Base-by-base conservation (phyloP, 2,888 invertebrate species). In the Rhogogaster chlorosoma region DNA sequence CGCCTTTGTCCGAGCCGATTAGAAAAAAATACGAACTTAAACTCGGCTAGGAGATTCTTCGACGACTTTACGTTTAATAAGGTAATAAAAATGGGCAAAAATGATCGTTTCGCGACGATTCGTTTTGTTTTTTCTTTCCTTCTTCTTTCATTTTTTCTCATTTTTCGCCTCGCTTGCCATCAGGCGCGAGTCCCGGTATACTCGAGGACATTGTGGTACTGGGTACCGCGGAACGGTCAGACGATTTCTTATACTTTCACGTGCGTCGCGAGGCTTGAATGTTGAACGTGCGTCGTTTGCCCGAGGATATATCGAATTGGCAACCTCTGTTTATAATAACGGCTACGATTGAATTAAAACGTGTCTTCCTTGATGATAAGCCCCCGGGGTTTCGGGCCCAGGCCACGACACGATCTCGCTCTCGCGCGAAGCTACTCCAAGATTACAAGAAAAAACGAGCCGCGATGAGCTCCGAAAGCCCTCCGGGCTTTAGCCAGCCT, bases 261-360 rank as follows among this genome's bases (percentile, higher is more conserved):
- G 61, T 61, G n/a, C n/a, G n/a, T n/a, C n/a, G n/a, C 26, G 61
- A 67, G 67, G 26, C 15, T 67, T 67, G 32, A 67, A 29, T 29
- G 61, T 22, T 61, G 26, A 61, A 4, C 61, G 61, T 22, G 10
- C 22, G 26, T 22, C 61, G 61, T 22, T 61, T 15, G 77, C 53
- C 77, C 6, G 18, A n/a, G 61, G 64, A 42, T 36, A 18, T 29
- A 83, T 18, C 18, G 22, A 73, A 84, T 45, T 84, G 84, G 38
- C 71, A 73, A 75, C 75, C 84, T 61, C 71, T 84, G 84, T 75
- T 61, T 42, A 82, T 82, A 85, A 78, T 82, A 67, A 70, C 82
- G 38, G 29, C 53, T 64, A 67, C 84, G 78, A 85, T 85, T 85
- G 84, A 85, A 85, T 85, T 82, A 82, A 85, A 85, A 70, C 45